A percentile compares a stretch with the other conserved stretches of the same genome.
phyloP scores from a whole-genome alignment of 2,888 invertebrate species.

The Corbicula japonica region DNA sequence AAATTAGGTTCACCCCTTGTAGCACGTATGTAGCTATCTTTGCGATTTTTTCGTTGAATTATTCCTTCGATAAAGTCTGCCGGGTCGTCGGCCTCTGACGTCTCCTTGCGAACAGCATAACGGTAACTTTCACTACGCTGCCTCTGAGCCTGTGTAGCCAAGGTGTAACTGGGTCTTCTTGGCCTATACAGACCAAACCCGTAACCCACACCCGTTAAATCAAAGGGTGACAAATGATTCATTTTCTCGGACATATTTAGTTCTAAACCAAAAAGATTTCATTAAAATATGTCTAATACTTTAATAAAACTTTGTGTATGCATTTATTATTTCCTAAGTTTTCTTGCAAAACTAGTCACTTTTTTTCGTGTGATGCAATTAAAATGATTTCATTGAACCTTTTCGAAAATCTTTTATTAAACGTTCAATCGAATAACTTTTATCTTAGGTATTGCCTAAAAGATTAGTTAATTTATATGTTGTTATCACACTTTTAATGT shows the following conservation, averaged over 20 bases:
- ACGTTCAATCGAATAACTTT: too few species aligned
- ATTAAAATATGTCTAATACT: too few species aligned
- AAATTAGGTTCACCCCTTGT: slow-evolving; percentile 52
- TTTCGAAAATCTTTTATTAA: too few species aligned
- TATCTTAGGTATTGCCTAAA: too few species aligned
- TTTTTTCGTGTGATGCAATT: too few species aligned
- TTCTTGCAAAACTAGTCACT: too few species aligned
- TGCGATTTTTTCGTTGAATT: slow-evolving; percentile 75
- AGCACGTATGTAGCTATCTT: slow-evolving; percentile 83
- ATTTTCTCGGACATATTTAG: slow-evolving; percentile 33
- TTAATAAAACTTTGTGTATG: too few species aligned
- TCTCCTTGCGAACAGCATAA: slow-evolving; percentile 78
- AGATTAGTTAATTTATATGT: too few species aligned
- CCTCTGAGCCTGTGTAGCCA: slow-evolving; percentile 83
- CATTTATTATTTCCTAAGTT: too few species aligned
- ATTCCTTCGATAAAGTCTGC: slow-evolving; percentile 81
- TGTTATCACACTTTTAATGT: too few species aligned
- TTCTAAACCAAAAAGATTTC: too few species aligned
- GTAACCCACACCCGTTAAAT: slow-evolving; percentile 84
- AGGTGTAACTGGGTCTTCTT: slow-evolving; percentile 85
- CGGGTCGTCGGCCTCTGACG: slow-evolving; percentile 68
- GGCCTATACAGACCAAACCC: slow-evolving; percentile 85
- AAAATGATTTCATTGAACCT: too few species aligned
- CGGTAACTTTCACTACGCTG: slow-evolving; percentile 85
- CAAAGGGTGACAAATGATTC: slow-evolving; percentile 83